Percentiles rank a stretch among this genome's conserved stretches.
Evolutionary conservation across 2,113 vertebrate species (phyloP).

Genomic region (Raphicerus campestris): DNA sequence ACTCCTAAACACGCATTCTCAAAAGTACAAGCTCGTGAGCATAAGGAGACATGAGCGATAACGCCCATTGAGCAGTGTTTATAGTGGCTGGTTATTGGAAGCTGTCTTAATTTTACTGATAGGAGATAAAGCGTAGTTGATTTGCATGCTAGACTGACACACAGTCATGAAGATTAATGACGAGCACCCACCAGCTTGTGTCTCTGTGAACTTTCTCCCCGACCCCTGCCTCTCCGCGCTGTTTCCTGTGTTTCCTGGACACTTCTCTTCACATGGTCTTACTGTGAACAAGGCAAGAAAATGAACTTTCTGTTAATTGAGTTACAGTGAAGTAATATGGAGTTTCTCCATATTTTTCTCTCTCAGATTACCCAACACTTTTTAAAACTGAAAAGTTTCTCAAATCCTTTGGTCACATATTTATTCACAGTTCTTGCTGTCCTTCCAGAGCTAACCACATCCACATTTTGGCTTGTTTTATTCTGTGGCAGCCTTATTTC

Average conservation of each 20-base stretch:
- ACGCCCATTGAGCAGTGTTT: background rate
- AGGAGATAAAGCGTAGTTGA: background rate
- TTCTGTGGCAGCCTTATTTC: background rate
- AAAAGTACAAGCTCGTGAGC: background rate
- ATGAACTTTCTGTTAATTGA: background rate
- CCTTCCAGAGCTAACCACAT: background rate
- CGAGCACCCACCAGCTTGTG: background rate
- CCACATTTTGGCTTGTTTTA: background rate
- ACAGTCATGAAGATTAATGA: background rate
- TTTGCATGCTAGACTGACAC: background rate
- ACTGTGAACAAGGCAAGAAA: background rate
- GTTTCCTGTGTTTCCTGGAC: background rate
- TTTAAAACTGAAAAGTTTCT: background rate
- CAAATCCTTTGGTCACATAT: background rate
- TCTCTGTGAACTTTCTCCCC: background rate
- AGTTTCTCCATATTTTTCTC: background rate
- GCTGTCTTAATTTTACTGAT: background rate
- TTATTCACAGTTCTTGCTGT: background rate
- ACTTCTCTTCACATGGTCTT: background rate
- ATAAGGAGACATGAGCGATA: background rate
- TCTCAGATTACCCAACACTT: background rate
- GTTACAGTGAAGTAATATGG: background rate
- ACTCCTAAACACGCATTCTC: background rate
- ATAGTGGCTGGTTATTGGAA: background rate
- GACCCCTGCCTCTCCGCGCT: accelerated